These are phyloP conservation scores for Nomada flava DNA, from an alignment of 2,888 invertebrate species.

Conservation along the genomic window DNA sequence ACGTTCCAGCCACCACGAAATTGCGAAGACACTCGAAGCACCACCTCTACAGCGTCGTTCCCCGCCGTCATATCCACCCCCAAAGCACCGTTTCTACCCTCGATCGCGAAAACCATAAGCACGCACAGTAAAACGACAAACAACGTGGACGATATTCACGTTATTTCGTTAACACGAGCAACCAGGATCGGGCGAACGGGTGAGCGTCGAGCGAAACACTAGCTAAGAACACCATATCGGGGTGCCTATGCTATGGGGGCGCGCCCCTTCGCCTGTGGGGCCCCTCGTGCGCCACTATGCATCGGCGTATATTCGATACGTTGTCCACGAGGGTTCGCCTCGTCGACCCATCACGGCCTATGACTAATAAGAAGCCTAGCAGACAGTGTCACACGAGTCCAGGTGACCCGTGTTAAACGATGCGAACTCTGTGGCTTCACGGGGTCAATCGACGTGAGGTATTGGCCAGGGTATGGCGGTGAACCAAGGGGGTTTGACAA, in stretches of 20 bases:
- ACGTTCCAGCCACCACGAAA: not conserved
- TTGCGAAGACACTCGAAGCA: not conserved
- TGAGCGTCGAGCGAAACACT: constrained; percentile 77
- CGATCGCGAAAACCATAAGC: constrained; percentile 16
- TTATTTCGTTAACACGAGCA: constrained; percentile 54
- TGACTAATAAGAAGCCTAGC: constrained; percentile 70
- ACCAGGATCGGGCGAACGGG: constrained; percentile 70
- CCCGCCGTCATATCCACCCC: not conserved
- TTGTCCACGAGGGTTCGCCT: constrained; percentile 74
- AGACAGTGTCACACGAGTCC: constrained; percentile 69
- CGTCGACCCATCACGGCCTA: constrained; percentile 66
- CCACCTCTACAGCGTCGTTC: not conserved
- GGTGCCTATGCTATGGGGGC: constrained; percentile 74
- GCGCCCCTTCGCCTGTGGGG: constrained; percentile 76
- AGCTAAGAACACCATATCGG: constrained; percentile 66
- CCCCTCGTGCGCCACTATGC: constrained; percentile 58
- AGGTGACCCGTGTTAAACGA: constrained; percentile 64
- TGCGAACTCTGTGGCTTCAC: constrained; percentile 42
- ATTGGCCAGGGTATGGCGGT: no score
- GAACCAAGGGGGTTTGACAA: no score
- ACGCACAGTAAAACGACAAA: not conserved
- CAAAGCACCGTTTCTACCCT: not conserved
- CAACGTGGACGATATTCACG: not conserved
- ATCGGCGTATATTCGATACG: constrained; percentile 73
- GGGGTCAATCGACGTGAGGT: constrained; percentile 13